Evolutionary conservation across 2,797 vertebrate genomes (phyloP).

Genomic region (Poeciliopsis gracilis): DNA sequence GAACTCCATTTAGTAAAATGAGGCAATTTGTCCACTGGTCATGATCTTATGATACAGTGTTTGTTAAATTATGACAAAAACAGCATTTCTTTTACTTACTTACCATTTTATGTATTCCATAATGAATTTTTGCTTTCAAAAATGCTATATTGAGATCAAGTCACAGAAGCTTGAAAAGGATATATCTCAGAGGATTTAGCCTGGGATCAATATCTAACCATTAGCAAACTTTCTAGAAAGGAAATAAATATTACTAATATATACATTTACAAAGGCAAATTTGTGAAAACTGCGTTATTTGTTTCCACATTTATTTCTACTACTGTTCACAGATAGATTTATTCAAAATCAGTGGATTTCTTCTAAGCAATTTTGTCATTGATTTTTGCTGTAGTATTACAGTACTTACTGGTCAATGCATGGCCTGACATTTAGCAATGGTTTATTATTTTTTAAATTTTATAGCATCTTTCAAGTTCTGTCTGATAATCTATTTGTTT

Average conservation of each 20-base stretch:
- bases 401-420: neutral
- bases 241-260: neutral
- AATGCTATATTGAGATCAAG: neutral
- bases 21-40: constrained; percentile 53
- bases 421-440: neutral
- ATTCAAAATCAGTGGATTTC: neutral
- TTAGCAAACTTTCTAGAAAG: neutral
- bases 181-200: neutral
- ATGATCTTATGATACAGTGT: constrained; percentile 29
- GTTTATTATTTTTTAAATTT: neutral
- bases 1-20: constrained; percentile 61
- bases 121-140: constrained; percentile 9
- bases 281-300: neutral
- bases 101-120: neutral
- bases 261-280: neutral
- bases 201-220: neutral
- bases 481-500: neutral
- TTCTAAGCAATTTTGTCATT: neutral
- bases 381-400: neutral
- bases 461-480: neutral
- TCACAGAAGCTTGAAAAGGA: neutral
- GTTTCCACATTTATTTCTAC: neutral
- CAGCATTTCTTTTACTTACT: neutral
- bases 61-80: constrained; percentile 40
- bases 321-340: neutral